Evolutionary conservation across 2,113 vertebrate species (phyloP).

Genomic region (Melanerpes formicivorus): DNA sequence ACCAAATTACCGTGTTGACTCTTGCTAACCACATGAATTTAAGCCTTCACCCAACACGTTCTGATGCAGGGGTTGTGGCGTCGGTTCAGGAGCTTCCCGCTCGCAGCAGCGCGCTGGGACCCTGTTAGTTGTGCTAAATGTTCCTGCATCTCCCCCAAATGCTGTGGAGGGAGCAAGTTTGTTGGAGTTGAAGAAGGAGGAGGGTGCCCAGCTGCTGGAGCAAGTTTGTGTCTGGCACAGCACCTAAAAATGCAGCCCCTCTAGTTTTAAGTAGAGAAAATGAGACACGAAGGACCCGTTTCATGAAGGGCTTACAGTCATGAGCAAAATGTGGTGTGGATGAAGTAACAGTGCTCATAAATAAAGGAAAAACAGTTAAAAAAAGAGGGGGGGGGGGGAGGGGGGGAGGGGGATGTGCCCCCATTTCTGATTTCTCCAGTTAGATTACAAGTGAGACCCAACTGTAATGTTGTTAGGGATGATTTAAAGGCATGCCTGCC

Average conservation of each 20-base stretch:
- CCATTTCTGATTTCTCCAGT: not conserved
- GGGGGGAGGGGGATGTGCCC: not conserved
- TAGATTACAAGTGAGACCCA: not conserved
- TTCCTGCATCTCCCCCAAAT: not conserved
- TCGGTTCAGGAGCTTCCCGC: not conserved
- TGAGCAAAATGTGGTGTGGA: not conserved
- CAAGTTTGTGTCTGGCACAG: not conserved
- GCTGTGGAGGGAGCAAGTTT: not conserved
- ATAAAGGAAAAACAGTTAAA: not conserved
- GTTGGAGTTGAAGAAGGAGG: not conserved
- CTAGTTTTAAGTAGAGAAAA: constrained; percentile 39
- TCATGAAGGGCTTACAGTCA: constrained; percentile 12
- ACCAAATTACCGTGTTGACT: constrained; percentile 39
- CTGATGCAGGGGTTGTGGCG: not conserved
- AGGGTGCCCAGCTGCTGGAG: not conserved
- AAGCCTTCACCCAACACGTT: not conserved
- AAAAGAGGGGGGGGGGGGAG: not conserved
- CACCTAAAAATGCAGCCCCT: constrained; percentile 13
- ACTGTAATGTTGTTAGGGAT: not conserved
- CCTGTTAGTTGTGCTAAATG: not conserved
- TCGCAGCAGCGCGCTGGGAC: not conserved
- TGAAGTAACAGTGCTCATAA: not conserved
- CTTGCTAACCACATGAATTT: not conserved
- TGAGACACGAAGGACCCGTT: constrained; percentile 14
- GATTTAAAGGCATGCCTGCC: constrained; percentile 15